Base-by-base conservation (phyloP, 2,113 vertebrate species). In the Anguilla rostrata region DNA sequence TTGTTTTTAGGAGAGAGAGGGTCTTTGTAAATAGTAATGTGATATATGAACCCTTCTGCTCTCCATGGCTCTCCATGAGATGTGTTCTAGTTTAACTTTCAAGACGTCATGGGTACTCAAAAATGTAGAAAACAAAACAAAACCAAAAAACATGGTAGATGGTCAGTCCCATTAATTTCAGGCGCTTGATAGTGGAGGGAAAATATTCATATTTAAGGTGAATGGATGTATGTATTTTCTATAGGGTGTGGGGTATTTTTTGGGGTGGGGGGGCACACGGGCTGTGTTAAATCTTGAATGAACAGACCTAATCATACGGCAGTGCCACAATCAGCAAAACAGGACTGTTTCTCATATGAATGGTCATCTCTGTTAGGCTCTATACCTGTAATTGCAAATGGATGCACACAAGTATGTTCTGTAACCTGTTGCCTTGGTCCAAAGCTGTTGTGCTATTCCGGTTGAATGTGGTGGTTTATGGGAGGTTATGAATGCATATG, bases 391-490 rank as follows among this genome's bases (percentile, higher is more conserved):
- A 34, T 75, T 66, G 22, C 22, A 66, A 87, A 82, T 85, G 78
- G 63, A 86, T 7, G 6, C 39, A 14, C 78, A 18, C 2, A 41
- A 80, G 15, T 80, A 2, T 9, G 0, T 11, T 22, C 49, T 29
- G 56, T 41, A 85, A 66, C 57, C 53, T 79, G 82, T 85, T 60
- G 41, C 83, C 84, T 90, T 82, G 60, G 85, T 90, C 86, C 85
- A 89, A 89, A 91, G 86, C 71, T 84, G 83, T 86, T 41, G 49
- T 71, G 40, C 78, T 84, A 63, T 87, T 82, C 22, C 29, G 43
- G 83, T 56, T 86, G 84, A 89, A 89, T 89, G 91, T 90, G 85
- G 83, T 63, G 43, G 80, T 14, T 63, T 66, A 3, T 22, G 15
- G n/a, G 20, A 11, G 3, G 39, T 84, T 87, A 79, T 29, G 53